A percentile compares a stretch with the other conserved stretches of the same genome.
Conservation (phyloP, 2,888 invertebrate genomes). For the Drosophila differens region DNA sequence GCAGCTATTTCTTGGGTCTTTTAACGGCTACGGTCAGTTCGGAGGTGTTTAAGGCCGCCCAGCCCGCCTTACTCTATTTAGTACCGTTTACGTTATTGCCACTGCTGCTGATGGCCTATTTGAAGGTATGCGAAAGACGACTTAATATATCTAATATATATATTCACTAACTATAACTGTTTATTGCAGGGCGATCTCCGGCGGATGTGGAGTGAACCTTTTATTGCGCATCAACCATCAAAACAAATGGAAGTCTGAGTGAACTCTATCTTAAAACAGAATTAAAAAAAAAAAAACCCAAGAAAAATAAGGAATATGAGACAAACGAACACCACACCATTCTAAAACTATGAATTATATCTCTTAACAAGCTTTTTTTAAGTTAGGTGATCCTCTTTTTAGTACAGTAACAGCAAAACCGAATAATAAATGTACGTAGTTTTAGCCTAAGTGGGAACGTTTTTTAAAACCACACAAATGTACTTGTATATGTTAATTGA, state of each 20-base stretch:
- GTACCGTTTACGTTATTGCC: slow-evolving; percentile 99
- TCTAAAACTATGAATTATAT: slow-evolving; percentile 62
- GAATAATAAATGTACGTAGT: slow-evolving; percentile 68
- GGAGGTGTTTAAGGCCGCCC: slow-evolving; percentile 99
- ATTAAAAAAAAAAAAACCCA: slow-evolving; percentile 33
- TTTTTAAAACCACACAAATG: slow-evolving; percentile 47
- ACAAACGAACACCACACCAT: slow-evolving; percentile 39
- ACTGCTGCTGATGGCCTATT: slow-evolving; percentile 98
- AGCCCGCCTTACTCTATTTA: slow-evolving; percentile 97
- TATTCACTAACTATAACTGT: not conserved
- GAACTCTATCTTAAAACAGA: slow-evolving; percentile 70
- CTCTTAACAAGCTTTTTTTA: slow-evolving; percentile 66
- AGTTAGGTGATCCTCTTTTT: slow-evolving; percentile 67
- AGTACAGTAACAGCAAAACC: slow-evolving; percentile 69
- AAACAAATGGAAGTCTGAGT: slow-evolving; percentile 93
- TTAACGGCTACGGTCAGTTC: slow-evolving; percentile 98
- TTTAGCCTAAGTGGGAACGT: slow-evolving; percentile 53
- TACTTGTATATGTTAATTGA: slow-evolving; percentile 60
- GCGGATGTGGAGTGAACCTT: slow-evolving; percentile 99
- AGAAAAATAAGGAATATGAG: slow-evolving; percentile 21
- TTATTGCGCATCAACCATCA: slow-evolving; percentile 92
- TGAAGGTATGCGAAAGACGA: slow-evolving; percentile 89
- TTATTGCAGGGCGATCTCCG: slow-evolving; percentile 94
- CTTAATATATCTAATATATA: not conserved
- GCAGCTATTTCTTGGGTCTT: slow-evolving; percentile 94